A percentile compares a stretch with the other conserved stretches of the same genome.
Conservation (phyloP, 1,140 invertebrate species). For the Bombus picipes region DNA sequence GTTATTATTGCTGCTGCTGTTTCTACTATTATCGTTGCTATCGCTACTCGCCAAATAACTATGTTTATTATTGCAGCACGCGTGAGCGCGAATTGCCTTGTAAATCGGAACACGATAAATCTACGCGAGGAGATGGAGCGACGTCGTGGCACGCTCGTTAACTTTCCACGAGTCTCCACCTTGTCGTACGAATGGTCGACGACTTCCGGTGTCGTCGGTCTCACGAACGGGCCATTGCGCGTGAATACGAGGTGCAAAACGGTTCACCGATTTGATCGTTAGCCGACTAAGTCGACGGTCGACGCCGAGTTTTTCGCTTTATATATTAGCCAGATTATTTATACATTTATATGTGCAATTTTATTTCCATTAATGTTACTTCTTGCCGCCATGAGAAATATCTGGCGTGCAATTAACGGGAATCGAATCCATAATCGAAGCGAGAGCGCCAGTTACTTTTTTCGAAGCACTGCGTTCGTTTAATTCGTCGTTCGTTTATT, state of each 20-base stretch:
- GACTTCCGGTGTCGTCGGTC: constrained; percentile 45
- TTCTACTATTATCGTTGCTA: neutral
- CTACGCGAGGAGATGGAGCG: neutral
- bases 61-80: neutral
- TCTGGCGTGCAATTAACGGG: neutral
- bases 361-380: neutral
- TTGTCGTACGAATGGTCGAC: constrained; percentile 22
- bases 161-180: constrained; percentile 29
- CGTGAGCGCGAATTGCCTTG: neutral
- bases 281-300: no score
- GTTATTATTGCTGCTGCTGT: neutral
- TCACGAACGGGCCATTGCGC: constrained; percentile 33
- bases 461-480: neutral
- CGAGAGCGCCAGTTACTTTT: neutral
- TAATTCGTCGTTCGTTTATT: no score
- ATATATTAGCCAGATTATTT: neutral
- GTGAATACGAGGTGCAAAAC: constrained; percentile 16
- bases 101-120: neutral
- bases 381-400: neutral
- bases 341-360: neutral
- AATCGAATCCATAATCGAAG: neutral
- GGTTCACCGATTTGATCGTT: constrained; percentile 8
- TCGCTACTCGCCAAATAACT: neutral
- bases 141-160: constrained; percentile 22
- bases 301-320: neutral